These are phyloP conservation scores for Fopius arisanus DNA, from an alignment of 1,140 invertebrate species.

Conservation along the genomic window DNA sequence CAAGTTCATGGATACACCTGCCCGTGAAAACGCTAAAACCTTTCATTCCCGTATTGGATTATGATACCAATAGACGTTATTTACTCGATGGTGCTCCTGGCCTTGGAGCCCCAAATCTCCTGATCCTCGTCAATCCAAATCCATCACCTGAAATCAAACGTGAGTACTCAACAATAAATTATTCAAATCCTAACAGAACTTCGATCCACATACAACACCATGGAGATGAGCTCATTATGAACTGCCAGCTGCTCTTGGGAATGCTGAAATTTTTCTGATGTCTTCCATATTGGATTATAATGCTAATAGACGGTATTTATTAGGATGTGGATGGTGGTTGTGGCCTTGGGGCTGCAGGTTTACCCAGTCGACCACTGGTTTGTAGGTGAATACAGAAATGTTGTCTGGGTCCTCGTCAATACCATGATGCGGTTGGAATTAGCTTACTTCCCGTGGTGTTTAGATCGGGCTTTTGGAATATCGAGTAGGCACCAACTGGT, in stretches of 20 bases:
- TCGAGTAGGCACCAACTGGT: neutral
- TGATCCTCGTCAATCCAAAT: no score
- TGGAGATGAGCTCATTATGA: no score
- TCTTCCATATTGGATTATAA: neutral
- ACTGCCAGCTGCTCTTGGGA: neutral
- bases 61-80: neutral
- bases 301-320: neutral
- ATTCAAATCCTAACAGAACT: no score
- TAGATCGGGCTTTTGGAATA: slow-evolving; percentile 3
- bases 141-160: no score
- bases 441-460: slow-evolving; percentile 22
- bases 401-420: neutral
- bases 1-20: slow-evolving; percentile 12
- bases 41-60: neutral
- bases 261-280: neutral
- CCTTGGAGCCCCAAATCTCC: no score
- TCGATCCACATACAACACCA: no score
- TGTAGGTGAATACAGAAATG: neutral
- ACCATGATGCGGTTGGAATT: slow-evolving; percentile 15
- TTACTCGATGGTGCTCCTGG: neutral
- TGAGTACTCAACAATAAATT: no score
- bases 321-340: neutral
- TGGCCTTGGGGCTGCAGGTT: no score
- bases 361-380: neutral
- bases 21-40: neutral